Evolutionary conservation across 2,113 vertebrate species (phyloP), one percentile per base, ranked within the genome.

Genomic region (Dromiciops gliroides): DNA sequence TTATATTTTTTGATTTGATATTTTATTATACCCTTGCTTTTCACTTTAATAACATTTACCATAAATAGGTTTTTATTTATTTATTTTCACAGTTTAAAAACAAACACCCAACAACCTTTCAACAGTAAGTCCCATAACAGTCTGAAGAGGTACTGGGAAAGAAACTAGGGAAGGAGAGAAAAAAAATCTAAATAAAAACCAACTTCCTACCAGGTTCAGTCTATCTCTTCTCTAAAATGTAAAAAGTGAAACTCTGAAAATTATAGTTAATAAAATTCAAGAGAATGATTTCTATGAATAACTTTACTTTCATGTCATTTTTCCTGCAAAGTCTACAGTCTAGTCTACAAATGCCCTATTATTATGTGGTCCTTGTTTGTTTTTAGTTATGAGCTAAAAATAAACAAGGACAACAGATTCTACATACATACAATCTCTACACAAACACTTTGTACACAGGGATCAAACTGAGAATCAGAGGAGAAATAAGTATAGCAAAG

Each of bases 381-480:
- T n/a, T 44, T 23, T 44, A 83, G 44, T 83, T 83, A 83, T 83
- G 51, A 95, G 96, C 93, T 92, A 97, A 96, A 92, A 0, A 3
- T 92, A 93, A 96, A 94, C 22, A 96, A 67, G 12, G 90, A 92
- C 90, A 92, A 91, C 94, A 28, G 51, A 95, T 51, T 6, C n/a
- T 89, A 37, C 91, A 94, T 94, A 44, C 92, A 51, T 24, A n/a
- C 49, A 89, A 91, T 90, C 92, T 92, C 50, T 37, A 50, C 0
- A 44, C n/a, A 90, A 92, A 51, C 26, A 1, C 44, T 31, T 50
- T 88, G 89, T 88, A 90, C 53, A 2, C 51, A 94, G 49, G 91
- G 90, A 44, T 83, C 51, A 89, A 92, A n/a, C 92, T 91, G 89
- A 67, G 93, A 48, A 47, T 94, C 48, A 37, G 28, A 12, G 49